Base-by-base conservation (phyloP, 2,888 invertebrate genomes). In the Gonocerus acuteangulatus region DNA sequence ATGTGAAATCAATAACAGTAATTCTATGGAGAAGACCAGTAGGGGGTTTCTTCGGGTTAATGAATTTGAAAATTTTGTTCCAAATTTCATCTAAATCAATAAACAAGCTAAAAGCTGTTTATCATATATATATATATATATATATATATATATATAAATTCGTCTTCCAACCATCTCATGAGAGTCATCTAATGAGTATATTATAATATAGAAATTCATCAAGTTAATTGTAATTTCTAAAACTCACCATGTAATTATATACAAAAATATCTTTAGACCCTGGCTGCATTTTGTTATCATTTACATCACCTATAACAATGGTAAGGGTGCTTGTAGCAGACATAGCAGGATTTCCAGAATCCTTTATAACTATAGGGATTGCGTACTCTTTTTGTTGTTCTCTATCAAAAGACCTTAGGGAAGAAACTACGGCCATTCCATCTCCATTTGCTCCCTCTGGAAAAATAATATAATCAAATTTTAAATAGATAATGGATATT, bases 241-340 rank as follows among this genome's bases (percentile, higher is more conserved):
- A 21, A n/a, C 16, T 69, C 70, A 79, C 84, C 73, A 81, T 80
- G 70, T 97, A 99, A 76, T 95, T 96, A 76, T 97, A 97, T 1
- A 96, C 94, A 72, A 95, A 89, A 71, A 99, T 94, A 68, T 95
- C 89, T 78, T 97, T 97, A 2, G 90, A 87, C 1, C 97, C 99
- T 0, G 96, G 93, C 72, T 91, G 91, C 93, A 97, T 99, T 77
- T 94, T 92, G 75, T 97, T 96, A 74, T 97, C 97, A 74, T 99
- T 99, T 19, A 91, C 89, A 75, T 99, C 97, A 19, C 96, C 96
- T 70, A 99, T 96, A 52, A 95, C 91, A 22, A 97, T 92, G 0
- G 95, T 95, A 36, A 97, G 77, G 0, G 95, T 95, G 72, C 93
- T 93, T 9, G 95, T 95, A 66, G 95, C 95, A 15, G 93, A 92